Percentiles rank a stretch among this genome's conserved stretches.
These are phyloP conservation scores for Pandemis corylana DNA, from an alignment of 2,888 invertebrate genomes.

Conservation along the genomic window DNA sequence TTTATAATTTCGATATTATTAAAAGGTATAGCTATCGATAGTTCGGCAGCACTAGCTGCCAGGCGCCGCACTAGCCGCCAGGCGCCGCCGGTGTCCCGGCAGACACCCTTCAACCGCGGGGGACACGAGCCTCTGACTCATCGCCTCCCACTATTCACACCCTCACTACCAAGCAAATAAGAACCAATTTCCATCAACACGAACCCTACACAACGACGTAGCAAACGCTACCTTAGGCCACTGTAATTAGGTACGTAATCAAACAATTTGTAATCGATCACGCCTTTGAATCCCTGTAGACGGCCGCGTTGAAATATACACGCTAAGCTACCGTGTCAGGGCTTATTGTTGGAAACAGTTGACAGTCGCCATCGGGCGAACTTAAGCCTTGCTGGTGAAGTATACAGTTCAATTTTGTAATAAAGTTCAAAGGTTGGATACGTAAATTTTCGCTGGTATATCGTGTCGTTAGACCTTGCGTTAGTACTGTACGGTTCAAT, in stretches of 20 bases:
- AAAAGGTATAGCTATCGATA: background rate
- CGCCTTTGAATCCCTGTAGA: constrained; percentile 48
- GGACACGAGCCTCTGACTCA: constrained; percentile 40
- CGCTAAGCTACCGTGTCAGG: constrained; percentile 48
- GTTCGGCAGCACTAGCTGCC: background rate
- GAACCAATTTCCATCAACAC: constrained; percentile 57
- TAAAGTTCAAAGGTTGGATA: constrained; percentile 47
- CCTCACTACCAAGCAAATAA: constrained; percentile 53
- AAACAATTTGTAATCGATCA: constrained; percentile 71
- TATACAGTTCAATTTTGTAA: constrained; percentile 59
- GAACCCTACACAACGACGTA: constrained; percentile 44
- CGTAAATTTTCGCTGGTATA: constrained; percentile 47
- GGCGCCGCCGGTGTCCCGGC: constrained; percentile 47
- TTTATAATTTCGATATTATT: background rate
- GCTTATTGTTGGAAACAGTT: constrained; percentile 47
- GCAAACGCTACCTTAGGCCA: constrained; percentile 66
- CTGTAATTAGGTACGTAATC: constrained; percentile 70
- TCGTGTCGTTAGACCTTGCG: constrained; percentile 54
- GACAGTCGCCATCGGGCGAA: constrained; percentile 46
- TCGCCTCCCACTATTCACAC: constrained; percentile 50
- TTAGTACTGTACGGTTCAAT: background rate
- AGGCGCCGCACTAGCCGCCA: constrained; percentile 43
- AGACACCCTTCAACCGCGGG: constrained; percentile 44
- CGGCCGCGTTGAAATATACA: constrained; percentile 52
- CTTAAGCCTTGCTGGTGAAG: constrained; percentile 50